These are phyloP conservation scores for Podocnemis expansa DNA, from an alignment of 2,113 vertebrate species.

Conservation along the genomic window DNA sequence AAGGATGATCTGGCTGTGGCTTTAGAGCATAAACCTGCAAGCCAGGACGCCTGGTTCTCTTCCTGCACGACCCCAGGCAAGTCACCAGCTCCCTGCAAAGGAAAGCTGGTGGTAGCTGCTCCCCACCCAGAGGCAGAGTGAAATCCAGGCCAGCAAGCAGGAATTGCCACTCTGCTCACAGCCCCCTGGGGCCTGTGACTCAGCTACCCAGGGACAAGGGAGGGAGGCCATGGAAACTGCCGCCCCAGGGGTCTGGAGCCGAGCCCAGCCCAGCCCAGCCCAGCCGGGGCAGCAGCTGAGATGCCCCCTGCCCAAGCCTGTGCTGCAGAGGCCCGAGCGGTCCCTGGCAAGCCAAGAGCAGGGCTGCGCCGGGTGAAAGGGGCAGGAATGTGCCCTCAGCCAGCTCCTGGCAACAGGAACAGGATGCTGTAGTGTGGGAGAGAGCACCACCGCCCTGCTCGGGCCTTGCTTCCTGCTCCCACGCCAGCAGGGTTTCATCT, in stretches of 20 bases:
- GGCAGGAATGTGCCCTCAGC: too few relatives aligned
- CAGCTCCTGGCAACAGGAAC: too few relatives aligned
- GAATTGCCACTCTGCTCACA: too few relatives aligned
- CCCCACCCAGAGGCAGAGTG: too few relatives aligned
- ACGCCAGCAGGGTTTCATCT: not conserved
- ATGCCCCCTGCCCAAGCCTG: not conserved
- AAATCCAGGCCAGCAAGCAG: not conserved
- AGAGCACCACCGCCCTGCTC: not conserved
- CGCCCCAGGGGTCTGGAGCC: not conserved
- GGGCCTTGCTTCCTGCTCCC: not conserved
- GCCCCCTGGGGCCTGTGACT: not conserved
- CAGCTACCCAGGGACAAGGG: not conserved
- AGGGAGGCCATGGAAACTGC: not conserved
- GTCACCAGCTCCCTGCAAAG: not conserved
- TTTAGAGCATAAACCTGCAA: not conserved
- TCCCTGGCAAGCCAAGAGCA: not conserved
- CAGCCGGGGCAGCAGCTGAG: not conserved
- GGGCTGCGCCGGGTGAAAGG: too few relatives aligned
- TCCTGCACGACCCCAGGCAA: not conserved
- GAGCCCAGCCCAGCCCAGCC: fast-evolving
- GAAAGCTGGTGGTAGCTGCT: too few relatives aligned
- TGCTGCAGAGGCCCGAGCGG: not conserved
- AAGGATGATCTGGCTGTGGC: not conserved
- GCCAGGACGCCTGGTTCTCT: not conserved
- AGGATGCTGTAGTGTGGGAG: too few relatives aligned